phyloP scores from a whole-genome alignment of 2,797 vertebrate species.

The Chromobotia macracanthus region DNA sequence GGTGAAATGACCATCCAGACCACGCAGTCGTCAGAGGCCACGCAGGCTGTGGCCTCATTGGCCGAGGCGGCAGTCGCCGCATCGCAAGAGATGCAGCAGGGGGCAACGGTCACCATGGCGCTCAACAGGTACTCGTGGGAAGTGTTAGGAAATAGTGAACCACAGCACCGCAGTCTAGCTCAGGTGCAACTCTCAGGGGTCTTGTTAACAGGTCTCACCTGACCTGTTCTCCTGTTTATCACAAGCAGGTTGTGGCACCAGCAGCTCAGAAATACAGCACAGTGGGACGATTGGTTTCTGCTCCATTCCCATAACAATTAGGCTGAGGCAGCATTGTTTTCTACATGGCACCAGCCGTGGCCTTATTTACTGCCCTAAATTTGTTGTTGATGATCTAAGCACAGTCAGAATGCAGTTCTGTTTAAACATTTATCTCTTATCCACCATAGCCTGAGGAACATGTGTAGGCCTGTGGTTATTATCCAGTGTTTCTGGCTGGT shows the following conservation, averaged over 20 bases:
- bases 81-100: slow-evolving; percentile 92
- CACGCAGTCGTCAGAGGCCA: slow-evolving; percentile 94
- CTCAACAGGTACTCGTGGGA: slow-evolving; percentile 87
- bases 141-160: slow-evolving; percentile 18
- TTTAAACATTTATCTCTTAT: slow-evolving; percentile 4
- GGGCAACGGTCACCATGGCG: slow-evolving; percentile 97
- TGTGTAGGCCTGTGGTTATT: background rate
- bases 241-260: slow-evolving; percentile 56
- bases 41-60: slow-evolving; percentile 92
- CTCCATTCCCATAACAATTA: slow-evolving; percentile 48
- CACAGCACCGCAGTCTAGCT: slow-evolving; percentile 58
- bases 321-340: slow-evolving; percentile 36
- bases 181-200: slow-evolving; percentile 70
- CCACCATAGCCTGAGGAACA: background rate
- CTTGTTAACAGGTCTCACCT: slow-evolving; percentile 83
- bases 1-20: slow-evolving; percentile 99
- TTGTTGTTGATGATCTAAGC: background rate
- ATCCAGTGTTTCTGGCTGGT: background rate
- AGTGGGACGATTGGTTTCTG: slow-evolving; percentile 59
- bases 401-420: background rate
- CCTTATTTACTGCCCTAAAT: slow-evolving; percentile 35
- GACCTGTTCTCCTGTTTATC: slow-evolving; percentile 74
- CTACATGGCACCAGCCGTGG: background rate
- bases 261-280: slow-evolving; percentile 37
- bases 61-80: slow-evolving; percentile 95